These are phyloP conservation scores for Temnothorax ravouxi DNA, from an alignment of 2,888 invertebrate species.

Conservation along the genomic window DNA sequence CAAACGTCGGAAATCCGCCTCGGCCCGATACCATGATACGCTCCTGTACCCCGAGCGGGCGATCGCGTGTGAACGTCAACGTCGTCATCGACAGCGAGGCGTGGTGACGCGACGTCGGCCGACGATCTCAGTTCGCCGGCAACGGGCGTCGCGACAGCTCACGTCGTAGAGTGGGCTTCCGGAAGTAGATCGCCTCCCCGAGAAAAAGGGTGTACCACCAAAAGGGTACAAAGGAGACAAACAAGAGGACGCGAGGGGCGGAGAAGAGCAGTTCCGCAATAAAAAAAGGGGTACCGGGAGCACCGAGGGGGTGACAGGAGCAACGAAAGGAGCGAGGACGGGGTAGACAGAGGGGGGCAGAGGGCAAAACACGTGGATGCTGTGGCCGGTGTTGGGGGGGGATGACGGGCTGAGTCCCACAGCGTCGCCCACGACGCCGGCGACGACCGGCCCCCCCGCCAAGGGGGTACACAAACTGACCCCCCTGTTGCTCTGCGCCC, in stretches of 20 bases:
- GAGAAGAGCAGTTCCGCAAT: slow-evolving; percentile 48
- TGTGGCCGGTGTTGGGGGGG: slow-evolving; percentile 85
- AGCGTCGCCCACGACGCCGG: slow-evolving; percentile 82
- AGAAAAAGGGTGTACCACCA: too few relatives aligned
- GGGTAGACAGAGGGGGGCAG: neutral
- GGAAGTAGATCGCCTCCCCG: neutral
- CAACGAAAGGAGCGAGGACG: neutral
- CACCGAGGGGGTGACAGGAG: neutral
- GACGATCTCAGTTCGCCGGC: slow-evolving; percentile 45
- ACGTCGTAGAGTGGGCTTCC: neutral
- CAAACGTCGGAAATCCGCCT: slow-evolving; percentile 13
- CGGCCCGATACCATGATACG: slow-evolving; percentile 28
- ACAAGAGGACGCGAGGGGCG: slow-evolving; percentile 42
- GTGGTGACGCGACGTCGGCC: slow-evolving; percentile 43
- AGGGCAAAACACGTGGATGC: slow-evolving; percentile 81
- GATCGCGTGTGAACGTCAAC: slow-evolving; percentile 34
- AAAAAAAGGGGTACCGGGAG: neutral
- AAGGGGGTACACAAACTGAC: slow-evolving; percentile 82
- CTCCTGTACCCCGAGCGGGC: slow-evolving; percentile 13
- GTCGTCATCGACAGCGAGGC: slow-evolving; percentile 48
- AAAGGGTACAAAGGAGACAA: neutral
- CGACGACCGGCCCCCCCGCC: slow-evolving; percentile 67
- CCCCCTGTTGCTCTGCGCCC: slow-evolving; percentile 84
- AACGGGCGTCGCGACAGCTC: slow-evolving; percentile 37
- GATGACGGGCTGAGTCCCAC: slow-evolving; percentile 85